Conservation (phyloP, 2,797 vertebrate species). For the Scyliorhinus canicula region DNA sequence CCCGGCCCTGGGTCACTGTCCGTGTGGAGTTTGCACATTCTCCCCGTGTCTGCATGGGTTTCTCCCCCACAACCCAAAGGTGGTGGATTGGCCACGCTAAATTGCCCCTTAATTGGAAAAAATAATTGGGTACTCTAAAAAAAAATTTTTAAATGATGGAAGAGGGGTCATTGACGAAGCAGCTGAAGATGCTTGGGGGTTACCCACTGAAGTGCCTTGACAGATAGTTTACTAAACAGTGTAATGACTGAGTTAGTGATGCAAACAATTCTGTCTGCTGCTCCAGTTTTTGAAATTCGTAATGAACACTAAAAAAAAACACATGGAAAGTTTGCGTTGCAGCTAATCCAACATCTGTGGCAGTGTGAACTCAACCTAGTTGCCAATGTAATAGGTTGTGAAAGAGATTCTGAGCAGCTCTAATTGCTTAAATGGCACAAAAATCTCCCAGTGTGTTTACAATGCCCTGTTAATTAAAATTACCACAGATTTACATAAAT, state of each 20-base stretch:
- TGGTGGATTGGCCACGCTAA: too few species aligned
- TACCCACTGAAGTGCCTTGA: not conserved
- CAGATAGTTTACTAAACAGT: not conserved
- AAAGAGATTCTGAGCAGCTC: not conserved
- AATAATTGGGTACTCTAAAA: too few species aligned
- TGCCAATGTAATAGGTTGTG: not conserved
- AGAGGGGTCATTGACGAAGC: too few species aligned
- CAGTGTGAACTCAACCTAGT: not conserved
- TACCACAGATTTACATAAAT: slow-evolving; percentile 8
- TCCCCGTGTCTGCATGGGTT: too few species aligned
- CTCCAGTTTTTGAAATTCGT: not conserved
- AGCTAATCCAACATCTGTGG: not conserved
- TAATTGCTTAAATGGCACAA: not conserved
- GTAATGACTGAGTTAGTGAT: not conserved
- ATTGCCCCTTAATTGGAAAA: too few species aligned
- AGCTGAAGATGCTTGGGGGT: too few species aligned
- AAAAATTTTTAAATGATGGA: too few species aligned
- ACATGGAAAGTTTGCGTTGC: not conserved
- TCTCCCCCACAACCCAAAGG: too few species aligned
- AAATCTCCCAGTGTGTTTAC: not conserved
- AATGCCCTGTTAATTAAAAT: slow-evolving; percentile 11
- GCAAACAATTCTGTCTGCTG: not conserved
- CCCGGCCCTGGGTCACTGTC: too few species aligned
- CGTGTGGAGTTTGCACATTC: too few species aligned
- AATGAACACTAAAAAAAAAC: not conserved